Percentiles rank a stretch among this genome's conserved stretches.
phyloP scores from a whole-genome alignment of 2,113 vertebrate species.

The Pteropus alecto region DNA sequence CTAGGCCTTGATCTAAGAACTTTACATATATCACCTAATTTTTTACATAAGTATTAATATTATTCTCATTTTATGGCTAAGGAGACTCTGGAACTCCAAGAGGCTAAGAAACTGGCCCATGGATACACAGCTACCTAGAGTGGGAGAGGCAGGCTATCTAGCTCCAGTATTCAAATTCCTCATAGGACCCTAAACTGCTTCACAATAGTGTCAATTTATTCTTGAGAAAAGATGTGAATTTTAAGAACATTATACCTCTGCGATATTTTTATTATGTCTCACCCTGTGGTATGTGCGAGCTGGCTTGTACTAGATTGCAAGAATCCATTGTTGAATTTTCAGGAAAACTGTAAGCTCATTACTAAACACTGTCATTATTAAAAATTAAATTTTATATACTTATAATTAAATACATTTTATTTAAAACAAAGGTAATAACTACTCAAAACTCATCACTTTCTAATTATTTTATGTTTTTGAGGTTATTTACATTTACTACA shows the following conservation, averaged over 20 bases:
- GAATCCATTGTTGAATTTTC: background rate
- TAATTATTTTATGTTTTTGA: background rate
- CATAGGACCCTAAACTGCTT: background rate
- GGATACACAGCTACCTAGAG: background rate
- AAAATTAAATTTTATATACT: background rate
- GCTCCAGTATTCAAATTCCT: background rate
- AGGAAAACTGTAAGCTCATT: background rate
- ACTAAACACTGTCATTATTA: background rate
- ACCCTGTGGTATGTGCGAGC: background rate
- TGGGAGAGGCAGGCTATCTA: background rate
- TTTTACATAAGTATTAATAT: background rate
- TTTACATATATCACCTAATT: background rate
- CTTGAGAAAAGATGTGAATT: background rate
- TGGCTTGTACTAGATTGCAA: background rate
- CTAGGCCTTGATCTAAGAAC: background rate
- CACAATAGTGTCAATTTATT: background rate
- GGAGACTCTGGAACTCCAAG: background rate
- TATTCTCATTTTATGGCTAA: background rate
- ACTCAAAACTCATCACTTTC: background rate
- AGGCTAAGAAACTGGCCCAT: background rate
- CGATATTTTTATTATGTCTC: background rate
- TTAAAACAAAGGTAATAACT: background rate
- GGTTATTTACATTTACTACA: background rate
- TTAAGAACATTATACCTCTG: background rate
- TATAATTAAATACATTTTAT: background rate